Percentiles rank a stretch among this genome's conserved stretches.
These are phyloP conservation scores for Astreopora myriophthalma DNA, from an alignment of 64 coral and sea anemone species.

Conservation along the genomic window DNA sequence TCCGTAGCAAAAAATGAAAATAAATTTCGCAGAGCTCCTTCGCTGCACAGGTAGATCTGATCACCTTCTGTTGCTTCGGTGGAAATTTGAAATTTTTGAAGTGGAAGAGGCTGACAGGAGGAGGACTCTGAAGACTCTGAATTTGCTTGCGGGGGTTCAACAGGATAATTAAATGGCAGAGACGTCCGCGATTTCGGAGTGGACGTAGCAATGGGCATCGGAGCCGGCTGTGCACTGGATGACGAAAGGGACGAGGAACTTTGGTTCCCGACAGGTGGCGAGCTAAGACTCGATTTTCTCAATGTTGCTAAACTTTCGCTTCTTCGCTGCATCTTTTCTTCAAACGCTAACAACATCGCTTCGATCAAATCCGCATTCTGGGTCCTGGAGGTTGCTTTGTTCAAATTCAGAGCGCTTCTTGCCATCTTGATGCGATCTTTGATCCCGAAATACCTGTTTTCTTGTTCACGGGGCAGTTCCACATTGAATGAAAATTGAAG, in stretches of 20 bases:
- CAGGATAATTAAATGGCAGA: background rate
- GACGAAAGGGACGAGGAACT: background rate
- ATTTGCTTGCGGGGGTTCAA: background rate
- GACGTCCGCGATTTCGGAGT: background rate
- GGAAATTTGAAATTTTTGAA: background rate
- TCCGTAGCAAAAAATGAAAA: background rate
- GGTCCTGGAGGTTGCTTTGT: background rate
- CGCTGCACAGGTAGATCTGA: background rate
- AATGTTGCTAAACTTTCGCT: background rate
- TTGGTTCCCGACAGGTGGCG: too few relatives aligned
- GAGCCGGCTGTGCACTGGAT: background rate
- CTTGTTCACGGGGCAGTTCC: background rate
- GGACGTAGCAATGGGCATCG: background rate
- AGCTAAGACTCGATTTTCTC: background rate
- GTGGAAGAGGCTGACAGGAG: background rate
- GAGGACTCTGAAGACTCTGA: background rate
- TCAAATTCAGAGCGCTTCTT: background rate
- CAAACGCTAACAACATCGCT: background rate
- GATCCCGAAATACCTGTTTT: background rate
- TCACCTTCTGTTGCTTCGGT: background rate
- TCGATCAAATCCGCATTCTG: background rate
- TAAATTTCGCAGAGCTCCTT: background rate
- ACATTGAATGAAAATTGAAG: background rate
- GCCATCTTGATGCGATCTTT: background rate
- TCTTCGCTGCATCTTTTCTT: too few relatives aligned